Evolutionary conservation across 2,888 invertebrate genomes (phyloP).

Genomic region (Hanleya hanleyi): DNA sequence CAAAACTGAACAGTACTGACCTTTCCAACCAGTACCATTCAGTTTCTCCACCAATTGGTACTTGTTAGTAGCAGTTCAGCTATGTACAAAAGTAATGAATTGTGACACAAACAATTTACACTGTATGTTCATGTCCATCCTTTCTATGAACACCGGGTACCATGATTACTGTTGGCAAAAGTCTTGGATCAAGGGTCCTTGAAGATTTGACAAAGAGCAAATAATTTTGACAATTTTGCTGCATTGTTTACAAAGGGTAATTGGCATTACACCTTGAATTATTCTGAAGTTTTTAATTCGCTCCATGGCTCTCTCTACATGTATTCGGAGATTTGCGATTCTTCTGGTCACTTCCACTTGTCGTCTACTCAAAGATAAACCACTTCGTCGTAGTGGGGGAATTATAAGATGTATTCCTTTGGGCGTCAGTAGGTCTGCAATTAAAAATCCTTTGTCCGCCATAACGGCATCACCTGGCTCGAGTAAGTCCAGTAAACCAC

Average conservation of each 20-base stretch:
- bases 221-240: too few species aligned
- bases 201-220: too few species aligned
- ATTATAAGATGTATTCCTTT: constrained; percentile 24
- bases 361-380: constrained; percentile 15
- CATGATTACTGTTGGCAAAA: too few species aligned
- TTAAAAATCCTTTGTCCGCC: constrained; percentile 42
- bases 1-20: too few species aligned
- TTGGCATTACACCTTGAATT: constrained; percentile 12
- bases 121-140: too few species aligned
- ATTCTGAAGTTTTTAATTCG: constrained; percentile 27
- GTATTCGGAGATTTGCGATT: constrained; percentile 26
- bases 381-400: constrained; percentile 28
- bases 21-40: too few species aligned
- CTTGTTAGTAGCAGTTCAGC: too few species aligned
- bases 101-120: too few species aligned
- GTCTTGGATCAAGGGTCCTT: too few species aligned
- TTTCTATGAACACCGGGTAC: too few species aligned
- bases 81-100: too few species aligned
- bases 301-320: constrained; percentile 25
- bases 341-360: constrained; percentile 23
- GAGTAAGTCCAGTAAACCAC: constrained; percentile 29
- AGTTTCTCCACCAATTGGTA: too few species aligned
- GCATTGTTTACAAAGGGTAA: not conserved
- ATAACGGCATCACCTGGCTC: constrained; percentile 41
- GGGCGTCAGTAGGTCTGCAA: constrained; percentile 28